Conservation (phyloP, 2,797 vertebrate species). For the Bovichtus diacanthus region DNA sequence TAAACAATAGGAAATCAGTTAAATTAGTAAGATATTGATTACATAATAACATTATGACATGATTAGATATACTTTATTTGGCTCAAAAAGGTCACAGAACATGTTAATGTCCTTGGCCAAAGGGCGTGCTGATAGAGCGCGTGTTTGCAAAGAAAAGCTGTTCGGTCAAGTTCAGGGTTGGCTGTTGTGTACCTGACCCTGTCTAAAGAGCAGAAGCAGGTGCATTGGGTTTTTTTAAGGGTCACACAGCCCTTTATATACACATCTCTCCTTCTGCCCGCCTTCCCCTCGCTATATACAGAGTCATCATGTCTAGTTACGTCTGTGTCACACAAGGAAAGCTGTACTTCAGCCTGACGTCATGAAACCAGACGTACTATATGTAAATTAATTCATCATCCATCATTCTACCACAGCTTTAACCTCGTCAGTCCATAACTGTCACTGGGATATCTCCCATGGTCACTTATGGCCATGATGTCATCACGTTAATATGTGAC, state of each 20-base stretch:
- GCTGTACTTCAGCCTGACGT: constrained; percentile 33
- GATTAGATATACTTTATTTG: constrained; percentile 77
- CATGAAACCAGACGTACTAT: constrained; percentile 29
- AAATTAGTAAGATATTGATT: constrained; percentile 56
- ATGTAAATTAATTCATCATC: constrained; percentile 32
- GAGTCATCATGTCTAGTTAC: constrained; percentile 48
- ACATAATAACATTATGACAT: constrained; percentile 59
- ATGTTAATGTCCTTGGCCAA: constrained; percentile 48
- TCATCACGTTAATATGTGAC: constrained; percentile 38
- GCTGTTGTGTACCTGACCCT: constrained; percentile 52
- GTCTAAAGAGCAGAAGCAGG: constrained; percentile 75
- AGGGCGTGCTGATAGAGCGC: constrained; percentile 45
- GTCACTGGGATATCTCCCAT: constrained; percentile 6
- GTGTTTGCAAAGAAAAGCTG: constrained; percentile 56
- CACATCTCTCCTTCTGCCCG: constrained; percentile 28
- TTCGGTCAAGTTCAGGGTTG: constrained; percentile 52
- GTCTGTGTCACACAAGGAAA: constrained; percentile 50
- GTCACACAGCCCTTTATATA: constrained; percentile 70
- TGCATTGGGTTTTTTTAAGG: constrained; percentile 71
- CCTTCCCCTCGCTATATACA: constrained; percentile 51
- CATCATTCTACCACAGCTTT: constrained; percentile 33
- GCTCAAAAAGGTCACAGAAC: constrained; percentile 71
- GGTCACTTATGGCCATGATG: constrained; percentile 32
- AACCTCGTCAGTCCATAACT: constrained; percentile 16
- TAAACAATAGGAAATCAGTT: constrained; percentile 48